Percentiles rank a stretch among this genome's conserved stretches.
Evolutionary conservation across 2,797 vertebrate species (phyloP).

Genomic region (Mustela erminea): DNA sequence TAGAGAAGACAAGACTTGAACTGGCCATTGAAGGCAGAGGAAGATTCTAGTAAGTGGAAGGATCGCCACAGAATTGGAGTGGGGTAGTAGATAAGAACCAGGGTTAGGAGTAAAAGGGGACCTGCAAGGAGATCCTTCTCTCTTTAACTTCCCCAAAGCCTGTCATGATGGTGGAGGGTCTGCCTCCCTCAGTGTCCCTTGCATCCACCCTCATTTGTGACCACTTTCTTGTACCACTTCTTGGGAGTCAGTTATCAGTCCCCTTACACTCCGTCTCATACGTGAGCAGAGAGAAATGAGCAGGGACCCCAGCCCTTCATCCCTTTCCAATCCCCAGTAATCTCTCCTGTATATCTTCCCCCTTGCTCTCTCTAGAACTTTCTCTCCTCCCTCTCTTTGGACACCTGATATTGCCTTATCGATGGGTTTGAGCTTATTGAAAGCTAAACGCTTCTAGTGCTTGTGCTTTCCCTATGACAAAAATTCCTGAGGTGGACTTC

Average conservation of each 20-base stretch:
- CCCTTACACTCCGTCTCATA: background rate
- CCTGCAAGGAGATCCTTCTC: background rate
- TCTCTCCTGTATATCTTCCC: background rate
- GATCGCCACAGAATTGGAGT: background rate
- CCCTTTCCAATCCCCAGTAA: background rate
- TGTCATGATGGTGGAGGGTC: background rate
- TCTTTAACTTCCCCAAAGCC: background rate
- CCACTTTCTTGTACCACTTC: background rate
- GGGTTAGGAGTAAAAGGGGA: background rate
- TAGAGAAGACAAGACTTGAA: background rate
- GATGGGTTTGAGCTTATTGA: background rate
- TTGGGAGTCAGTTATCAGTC: background rate
- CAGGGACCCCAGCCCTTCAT: too few relatives aligned
- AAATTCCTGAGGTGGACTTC: background rate
- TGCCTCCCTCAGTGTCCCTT: background rate
- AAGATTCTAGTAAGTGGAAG: background rate
- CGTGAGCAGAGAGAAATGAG: background rate
- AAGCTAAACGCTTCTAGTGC: background rate
- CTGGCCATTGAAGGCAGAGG: background rate
- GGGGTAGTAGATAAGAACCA: accelerated
- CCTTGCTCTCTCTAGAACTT: background rate
- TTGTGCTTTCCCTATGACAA: background rate
- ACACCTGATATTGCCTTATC: background rate
- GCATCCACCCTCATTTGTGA: background rate
- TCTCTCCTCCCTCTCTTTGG: background rate